A percentile compares a stretch with the other conserved stretches of the same genome.
Evolutionary conservation across 2,113 vertebrate species (phyloP).

Genomic region (Gymnogyps californianus): DNA sequence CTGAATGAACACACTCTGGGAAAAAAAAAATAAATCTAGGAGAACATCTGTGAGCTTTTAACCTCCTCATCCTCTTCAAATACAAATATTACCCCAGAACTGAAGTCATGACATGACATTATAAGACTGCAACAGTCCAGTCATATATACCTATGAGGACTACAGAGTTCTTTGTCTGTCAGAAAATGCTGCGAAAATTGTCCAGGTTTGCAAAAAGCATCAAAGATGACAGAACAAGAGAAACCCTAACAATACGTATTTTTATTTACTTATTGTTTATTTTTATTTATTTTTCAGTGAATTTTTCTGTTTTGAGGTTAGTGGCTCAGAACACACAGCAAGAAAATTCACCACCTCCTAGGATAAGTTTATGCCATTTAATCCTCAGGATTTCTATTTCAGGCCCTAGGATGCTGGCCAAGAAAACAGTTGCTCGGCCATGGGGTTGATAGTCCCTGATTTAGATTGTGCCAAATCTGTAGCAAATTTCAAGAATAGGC

Average conservation of each 20-base stretch:
- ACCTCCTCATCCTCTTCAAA: not conserved
- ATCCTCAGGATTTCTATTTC: not conserved
- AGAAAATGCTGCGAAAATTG: not conserved
- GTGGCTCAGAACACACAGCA: not conserved
- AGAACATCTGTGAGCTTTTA: not conserved
- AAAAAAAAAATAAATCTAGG: not conserved
- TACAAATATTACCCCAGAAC: not conserved
- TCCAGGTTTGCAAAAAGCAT: not conserved
- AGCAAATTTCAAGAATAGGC: not conserved
- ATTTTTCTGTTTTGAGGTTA: not conserved
- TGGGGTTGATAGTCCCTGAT: not conserved
- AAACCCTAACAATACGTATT: rapidly evolving
- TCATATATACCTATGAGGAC: not conserved
- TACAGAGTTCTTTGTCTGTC: not conserved
- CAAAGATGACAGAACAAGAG: not conserved
- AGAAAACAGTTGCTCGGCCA: not conserved
- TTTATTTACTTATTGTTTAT: not conserved
- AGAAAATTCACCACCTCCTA: not conserved
- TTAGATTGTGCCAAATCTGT: not conserved
- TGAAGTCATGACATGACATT: not conserved
- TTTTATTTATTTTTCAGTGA: not conserved
- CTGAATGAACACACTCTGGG: rapidly evolving
- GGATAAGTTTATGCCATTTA: not conserved
- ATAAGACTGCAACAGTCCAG: not conserved
- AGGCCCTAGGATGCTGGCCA: not conserved